Base-by-base conservation (phyloP, 1,140 invertebrate genomes). In the Alviniconcha marisindica region DNA sequence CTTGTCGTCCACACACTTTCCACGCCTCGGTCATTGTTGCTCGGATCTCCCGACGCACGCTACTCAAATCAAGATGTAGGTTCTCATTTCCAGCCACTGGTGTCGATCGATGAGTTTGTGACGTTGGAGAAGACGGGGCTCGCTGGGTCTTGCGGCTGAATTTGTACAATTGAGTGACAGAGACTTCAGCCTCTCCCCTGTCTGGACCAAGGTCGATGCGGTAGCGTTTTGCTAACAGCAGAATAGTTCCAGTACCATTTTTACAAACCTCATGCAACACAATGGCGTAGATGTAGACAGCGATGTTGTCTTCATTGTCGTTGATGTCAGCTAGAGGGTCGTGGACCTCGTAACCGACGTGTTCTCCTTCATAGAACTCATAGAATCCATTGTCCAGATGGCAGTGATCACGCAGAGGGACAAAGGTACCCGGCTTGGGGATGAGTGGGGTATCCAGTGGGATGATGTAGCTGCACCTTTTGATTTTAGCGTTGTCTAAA, bases 301-400 rank as follows among this genome's bases (percentile, higher is more conserved):
- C 81, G 48, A 21, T 82, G 79, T 0, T 38, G 24, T 24, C 40
- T 51, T 76, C 54, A 28, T 85, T 81, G 15, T 81, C 2, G 28
- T 78, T 14, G 5, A 42, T 15, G 18, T 24, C 78, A 24, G 7
- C 44, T 14, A 48, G 44, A 48, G 89, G 88, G 73, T 91, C 90
- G 31, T 86, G 87, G n/a, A 89, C 33, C 81, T 89, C 87, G 60
- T 73, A 87, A 2, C 86, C 87, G 12, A 90, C 85, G 81, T 88
- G 90, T 48, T 91, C 89, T 1, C 83, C 81, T 44, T 81, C 66
- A 33, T 83, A 51, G 54, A 91, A 88, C 2, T 44, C 38, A 18
- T 54, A 80, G 83, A 88, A 88, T 48, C 84, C 85, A 42, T 89
- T 83, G 54, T 84, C 83, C 44, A 89, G 84, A 36, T 87, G 83